These are phyloP conservation scores for Phocides pigmalion DNA, from an alignment of 1,140 invertebrate genomes.

Conservation along the genomic window DNA sequence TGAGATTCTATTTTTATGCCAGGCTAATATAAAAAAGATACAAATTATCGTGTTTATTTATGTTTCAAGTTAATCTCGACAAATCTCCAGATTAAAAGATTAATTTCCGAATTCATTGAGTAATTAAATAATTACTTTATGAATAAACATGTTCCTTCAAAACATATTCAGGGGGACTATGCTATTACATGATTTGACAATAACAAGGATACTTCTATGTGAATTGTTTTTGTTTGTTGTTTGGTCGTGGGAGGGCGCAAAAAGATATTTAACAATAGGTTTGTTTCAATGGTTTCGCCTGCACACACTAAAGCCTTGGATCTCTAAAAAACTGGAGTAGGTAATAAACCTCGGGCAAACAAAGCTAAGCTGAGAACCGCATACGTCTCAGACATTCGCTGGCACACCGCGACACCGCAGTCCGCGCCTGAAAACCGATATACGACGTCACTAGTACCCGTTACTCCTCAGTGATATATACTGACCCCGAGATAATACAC, in stretches of 20 bases:
- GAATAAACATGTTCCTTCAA: too few relatives aligned
- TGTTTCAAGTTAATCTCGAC: too few relatives aligned
- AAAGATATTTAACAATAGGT: slow-evolving; percentile 38
- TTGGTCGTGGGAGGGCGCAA: slow-evolving; percentile 2
- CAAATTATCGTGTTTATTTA: too few relatives aligned
- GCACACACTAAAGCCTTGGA: slow-evolving; percentile 52
- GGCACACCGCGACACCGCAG: slow-evolving; percentile 50
- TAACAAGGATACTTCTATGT: neutral
- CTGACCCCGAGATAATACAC: slow-evolving; percentile 12
- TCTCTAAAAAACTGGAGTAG: slow-evolving; percentile 70
- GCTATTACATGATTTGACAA: too few relatives aligned
- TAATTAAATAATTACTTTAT: too few relatives aligned
- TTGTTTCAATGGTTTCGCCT: slow-evolving; percentile 43
- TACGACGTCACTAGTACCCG: neutral
- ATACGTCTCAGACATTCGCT: slow-evolving; percentile 46
- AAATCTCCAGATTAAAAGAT: too few relatives aligned
- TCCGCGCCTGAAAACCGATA: slow-evolving; percentile 58
- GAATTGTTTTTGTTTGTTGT: neutral
- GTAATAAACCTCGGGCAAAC: slow-evolving; percentile 61
- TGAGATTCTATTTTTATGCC: too few relatives aligned
- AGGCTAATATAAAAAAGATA: too few relatives aligned
- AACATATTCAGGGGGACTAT: too few relatives aligned
- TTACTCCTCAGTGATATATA: slow-evolving; percentile 2
- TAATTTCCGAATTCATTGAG: too few relatives aligned
- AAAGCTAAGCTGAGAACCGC: slow-evolving; percentile 58